Base-by-base conservation (phyloP, 2,888 invertebrate genomes). In the Hyles lineata region DNA sequence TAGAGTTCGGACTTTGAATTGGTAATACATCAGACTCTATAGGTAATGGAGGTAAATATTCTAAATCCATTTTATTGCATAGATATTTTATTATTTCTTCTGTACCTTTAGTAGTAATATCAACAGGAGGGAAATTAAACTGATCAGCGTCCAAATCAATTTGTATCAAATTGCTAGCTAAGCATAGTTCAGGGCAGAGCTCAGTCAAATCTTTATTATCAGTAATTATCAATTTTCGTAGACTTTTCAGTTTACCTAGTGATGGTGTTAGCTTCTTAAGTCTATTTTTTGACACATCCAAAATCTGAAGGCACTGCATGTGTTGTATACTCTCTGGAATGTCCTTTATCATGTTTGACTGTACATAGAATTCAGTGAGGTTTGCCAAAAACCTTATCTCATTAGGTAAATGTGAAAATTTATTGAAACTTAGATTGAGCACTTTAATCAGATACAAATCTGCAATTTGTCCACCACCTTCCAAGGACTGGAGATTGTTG, bases 281-380 rank as follows among this genome's bases (percentile, higher is more conserved):
- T 80, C 93, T 95, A 91, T 98, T 98, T 80, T 95, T 95, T 50
- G 97, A 96, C 55, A 97, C 89, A 95, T 98, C 96, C 75, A 98
- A 91, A 78, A 96, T 91, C 87, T 95, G 95, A 76, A 98, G 93
- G 78, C 95, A 95, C 77, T 91, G 91, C 81, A 98, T 91, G 75
- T 93, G 90, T 80, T 96, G 95, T 83, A 98, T 95, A 77, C 95
- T 95, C 74, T 96, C 95, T 76, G 98, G 97, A 86, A 98, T 91
- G 81, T 91, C 91, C 85, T 96, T 96, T 74, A 98, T 88, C 76
- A 95, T 94, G 95, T 98, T 98, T 84, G 96, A 95, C 85, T 96
- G 96, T 77, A 97, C 82, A 91, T 97, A 96, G 75, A 98, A 91
- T 87, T 97, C 97, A 94, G 96, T 95, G 79, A 98, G 94, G 82